phyloP scores from a whole-genome alignment of 2,113 vertebrate species.

The Engystomops pustulosus region DNA sequence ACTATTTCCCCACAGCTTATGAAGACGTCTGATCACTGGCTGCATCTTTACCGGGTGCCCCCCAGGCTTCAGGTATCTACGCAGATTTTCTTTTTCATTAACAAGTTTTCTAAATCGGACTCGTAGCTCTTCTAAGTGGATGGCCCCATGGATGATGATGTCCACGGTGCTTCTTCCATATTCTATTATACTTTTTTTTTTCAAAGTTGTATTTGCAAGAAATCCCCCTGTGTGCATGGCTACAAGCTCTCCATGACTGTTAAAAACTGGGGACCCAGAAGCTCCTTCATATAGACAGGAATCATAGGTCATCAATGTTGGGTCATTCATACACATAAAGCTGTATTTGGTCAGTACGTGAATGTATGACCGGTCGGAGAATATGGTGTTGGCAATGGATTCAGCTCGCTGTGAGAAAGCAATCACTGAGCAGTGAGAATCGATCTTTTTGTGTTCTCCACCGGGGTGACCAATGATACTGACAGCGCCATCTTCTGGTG shows the following conservation, averaged over 20 bases:
- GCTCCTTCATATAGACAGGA: background rate
- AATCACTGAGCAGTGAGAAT: background rate
- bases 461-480: background rate
- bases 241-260: background rate
- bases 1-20: background rate
- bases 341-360: background rate
- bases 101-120: background rate
- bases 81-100: background rate
- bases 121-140: background rate
- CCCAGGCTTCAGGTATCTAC: background rate
- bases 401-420: background rate
- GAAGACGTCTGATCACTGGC: background rate
- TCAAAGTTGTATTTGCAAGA: background rate
- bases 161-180: background rate
- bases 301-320: background rate
- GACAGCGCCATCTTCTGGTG: background rate
- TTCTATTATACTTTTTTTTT: slow-evolving; percentile 10
- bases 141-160: background rate
- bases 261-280: background rate
- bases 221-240: background rate
- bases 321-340: background rate
- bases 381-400: background rate
- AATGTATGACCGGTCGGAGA: background rate
- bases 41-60: background rate
- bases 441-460: background rate